phyloP scores from a whole-genome alignment of 2,113 vertebrate genomes.

The Verasper variegatus region DNA sequence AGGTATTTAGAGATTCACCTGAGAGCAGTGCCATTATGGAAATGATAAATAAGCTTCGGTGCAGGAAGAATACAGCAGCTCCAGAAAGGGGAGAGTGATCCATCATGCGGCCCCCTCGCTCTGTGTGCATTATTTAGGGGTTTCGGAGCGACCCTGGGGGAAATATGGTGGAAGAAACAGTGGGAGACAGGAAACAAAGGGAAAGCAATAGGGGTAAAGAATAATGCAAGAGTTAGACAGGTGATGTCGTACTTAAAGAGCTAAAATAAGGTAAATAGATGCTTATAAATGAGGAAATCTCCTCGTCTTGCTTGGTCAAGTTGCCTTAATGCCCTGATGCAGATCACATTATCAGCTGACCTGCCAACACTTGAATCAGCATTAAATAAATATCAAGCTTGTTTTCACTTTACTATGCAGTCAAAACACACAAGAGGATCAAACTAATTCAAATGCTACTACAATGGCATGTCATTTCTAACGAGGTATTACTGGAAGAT shows the following conservation, averaged over 20 bases:
- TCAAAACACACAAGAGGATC: constrained; percentile 35
- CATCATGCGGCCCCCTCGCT: constrained; percentile 73
- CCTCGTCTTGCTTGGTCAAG: constrained; percentile 63
- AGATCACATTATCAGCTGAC: constrained; percentile 57
- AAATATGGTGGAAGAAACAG: constrained; percentile 59
- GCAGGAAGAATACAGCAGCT: constrained; percentile 49
- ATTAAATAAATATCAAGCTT: constrained; percentile 69
- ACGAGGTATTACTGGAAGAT: not conserved
- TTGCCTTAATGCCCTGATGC: constrained; percentile 35
- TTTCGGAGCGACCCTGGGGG: constrained; percentile 67
- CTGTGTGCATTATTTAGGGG: constrained; percentile 79
- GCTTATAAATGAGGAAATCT: constrained; percentile 61
- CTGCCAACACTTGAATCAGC: constrained; percentile 45
- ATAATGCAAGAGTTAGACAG: constrained; percentile 43
- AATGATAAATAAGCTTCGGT: constrained; percentile 71
- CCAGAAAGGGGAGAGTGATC: constrained; percentile 65
- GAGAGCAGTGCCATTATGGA: constrained; percentile 61
- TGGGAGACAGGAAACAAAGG: constrained; percentile 30
- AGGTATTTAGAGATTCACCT: constrained; percentile 63
- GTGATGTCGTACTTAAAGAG: constrained; percentile 51
- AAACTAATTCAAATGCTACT: not conserved
- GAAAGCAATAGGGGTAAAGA: constrained; percentile 41
- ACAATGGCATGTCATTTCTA: not conserved
- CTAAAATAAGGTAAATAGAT: constrained; percentile 65
- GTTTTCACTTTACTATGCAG: constrained; percentile 47